Evolutionary conservation across 2,888 invertebrate genomes (phyloP), one percentile per base, ranked within the genome.

Genomic region (Ditula angustiorana): DNA sequence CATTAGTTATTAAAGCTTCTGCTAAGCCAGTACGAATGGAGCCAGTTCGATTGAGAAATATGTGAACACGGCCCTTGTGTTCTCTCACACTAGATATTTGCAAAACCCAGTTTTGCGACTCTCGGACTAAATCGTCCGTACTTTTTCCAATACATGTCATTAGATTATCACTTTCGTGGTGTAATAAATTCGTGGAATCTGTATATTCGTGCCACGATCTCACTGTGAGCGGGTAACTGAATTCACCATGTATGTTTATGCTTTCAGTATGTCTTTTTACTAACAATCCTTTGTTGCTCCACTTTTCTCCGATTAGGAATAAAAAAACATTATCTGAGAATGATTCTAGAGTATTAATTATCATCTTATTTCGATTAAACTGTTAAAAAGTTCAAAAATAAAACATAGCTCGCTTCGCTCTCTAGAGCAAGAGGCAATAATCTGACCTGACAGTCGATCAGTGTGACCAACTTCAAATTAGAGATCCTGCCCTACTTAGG

Each of bases 241-340:
- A 83, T 69, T 96, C 96, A 7, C 96, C 96, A 46, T 90, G 81
- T 35, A 80, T 78, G 60, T 86, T 78, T 5, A 95, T 81, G 70
- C 94, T 93, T 69, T 94, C 94, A 0, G 83, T 90, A 74, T 96
- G 95, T 74, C 93, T 92, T 82, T 94, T 95, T 35, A 96, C 74
- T 64, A 91, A 74, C 55, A 85, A 74, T 59, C 82, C 80, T 64
- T 74, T 77, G 5, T 60, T 52, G 37, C 66, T 67, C 50, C 75
- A 74, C 5, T 67, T 67, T 44, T 78, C 68, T 2, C 77, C 76
- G 8, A 82, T 75, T 65, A 90, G 35, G 70, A 73, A 86, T 1
- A 61, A 44, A 70, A 82, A 84, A 35, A 91, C 41, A 19, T 73
- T 73, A 67, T 74, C 73, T 5, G 74, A 64, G 64, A 91, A 83